Evolutionary conservation across 1,140 invertebrate genomes (phyloP), one percentile per base, ranked within the genome.

Genomic region (Spodoptera litura): DNA sequence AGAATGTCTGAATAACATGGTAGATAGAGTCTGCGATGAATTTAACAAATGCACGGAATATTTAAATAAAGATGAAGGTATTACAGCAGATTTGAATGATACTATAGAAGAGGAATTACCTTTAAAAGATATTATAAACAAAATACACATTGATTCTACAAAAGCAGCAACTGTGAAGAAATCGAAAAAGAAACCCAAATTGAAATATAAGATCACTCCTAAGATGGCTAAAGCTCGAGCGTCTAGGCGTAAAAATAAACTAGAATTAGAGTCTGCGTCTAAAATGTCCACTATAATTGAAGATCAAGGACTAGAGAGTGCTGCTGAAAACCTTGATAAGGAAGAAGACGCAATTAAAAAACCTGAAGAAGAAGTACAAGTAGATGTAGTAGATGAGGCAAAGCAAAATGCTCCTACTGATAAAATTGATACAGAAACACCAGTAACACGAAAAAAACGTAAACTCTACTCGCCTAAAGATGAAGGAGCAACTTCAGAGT

Each of bases 381-480:
- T 51, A 61, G 52, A 59, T 61, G 52, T 53, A 59, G 38, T 51
- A 61, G 52, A 59, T 61, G 61, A 51, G 0, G 6, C 25, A 27
- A 38, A 53, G 20, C 51, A 58, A 59, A 20, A 61, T 31, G 49
- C 13, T 15, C 15, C 27, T 71, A 4, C 12, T 15, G 52, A 78
- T 5, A 49, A 44, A 31, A 13, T n/a, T 13, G 55, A 78, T 12
- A 70, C 75, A 75, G 79, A 83, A 70, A 83, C 79, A 10, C 84
- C 87, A 4, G 12, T 85, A 25, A 72, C 80, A n/a, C 86, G 81
- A 61, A 85, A 86, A 64, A 92, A 89, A 82, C 88, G 92, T 25
- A 93, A 91, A 78, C 78, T 93, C 20, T 93, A 91, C 75, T 93
- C 92, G 4, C 89, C 88, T 0, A 91, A 91, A 84, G 82, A 88